Percentiles rank a stretch among this genome's conserved stretches.
Conservation (phyloP, 2,888 invertebrate genomes). For the Hemicrepidius hirtus region DNA sequence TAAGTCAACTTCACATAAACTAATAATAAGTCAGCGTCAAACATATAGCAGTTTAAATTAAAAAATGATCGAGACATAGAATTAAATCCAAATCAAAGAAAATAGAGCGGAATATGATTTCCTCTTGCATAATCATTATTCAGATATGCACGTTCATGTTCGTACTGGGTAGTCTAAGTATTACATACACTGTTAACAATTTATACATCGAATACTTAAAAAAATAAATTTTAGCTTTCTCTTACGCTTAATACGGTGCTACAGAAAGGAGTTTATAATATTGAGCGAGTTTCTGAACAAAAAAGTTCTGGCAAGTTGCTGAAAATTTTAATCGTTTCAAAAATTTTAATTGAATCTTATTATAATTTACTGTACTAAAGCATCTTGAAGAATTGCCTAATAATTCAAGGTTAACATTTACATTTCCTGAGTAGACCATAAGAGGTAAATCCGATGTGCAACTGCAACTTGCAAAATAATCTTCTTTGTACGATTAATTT, state of each 20-base stretch:
- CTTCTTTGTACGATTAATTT: slow-evolving; percentile 20
- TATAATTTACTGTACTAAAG: neutral
- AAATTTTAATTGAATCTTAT: neutral
- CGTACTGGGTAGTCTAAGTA: neutral
- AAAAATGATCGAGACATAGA: slow-evolving; percentile 2
- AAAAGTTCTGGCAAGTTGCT: too few relatives aligned
- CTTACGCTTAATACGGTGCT: slow-evolving; percentile 9
- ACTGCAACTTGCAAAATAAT: slow-evolving; percentile 2
- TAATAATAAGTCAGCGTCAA: neutral
- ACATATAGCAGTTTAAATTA: neutral
- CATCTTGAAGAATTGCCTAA: neutral
- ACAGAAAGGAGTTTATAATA: neutral
- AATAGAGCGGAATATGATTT: slow-evolving; percentile 47
- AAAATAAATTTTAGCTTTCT: slow-evolving; percentile 41
- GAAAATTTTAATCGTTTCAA: too few relatives aligned
- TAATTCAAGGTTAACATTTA: slow-evolving; percentile 27
- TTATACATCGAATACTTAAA: slow-evolving; percentile 17
- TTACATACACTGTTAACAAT: slow-evolving; percentile 30
- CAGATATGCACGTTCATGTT: slow-evolving; percentile 29
- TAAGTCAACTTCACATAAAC: too few relatives aligned
- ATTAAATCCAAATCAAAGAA: slow-evolving; percentile 39
- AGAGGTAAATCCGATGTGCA: neutral
- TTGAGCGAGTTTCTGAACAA: too few relatives aligned
- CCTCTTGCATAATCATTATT: slow-evolving; percentile 45
- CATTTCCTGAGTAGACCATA: slow-evolving; percentile 13